These are phyloP conservation scores for Saturnia japonica DNA, from an alignment of 2,888 invertebrate genomes.

Conservation along the genomic window DNA sequence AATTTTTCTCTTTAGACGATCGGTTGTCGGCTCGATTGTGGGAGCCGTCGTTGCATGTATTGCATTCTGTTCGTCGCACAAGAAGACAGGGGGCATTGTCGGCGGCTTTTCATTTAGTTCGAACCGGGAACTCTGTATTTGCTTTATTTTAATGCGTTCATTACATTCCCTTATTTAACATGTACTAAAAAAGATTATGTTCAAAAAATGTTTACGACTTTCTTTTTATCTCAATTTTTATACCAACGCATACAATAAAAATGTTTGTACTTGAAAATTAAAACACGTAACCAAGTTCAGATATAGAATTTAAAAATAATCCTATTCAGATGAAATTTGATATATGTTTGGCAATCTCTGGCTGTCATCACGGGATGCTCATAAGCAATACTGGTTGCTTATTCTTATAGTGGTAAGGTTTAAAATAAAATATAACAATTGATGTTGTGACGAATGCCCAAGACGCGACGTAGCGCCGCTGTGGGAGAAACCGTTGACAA, in stretches of 20 bases:
- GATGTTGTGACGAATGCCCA: conserved; percentile 65
- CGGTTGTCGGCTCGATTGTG: conserved; percentile 69
- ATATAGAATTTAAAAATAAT: conserved; percentile 55
- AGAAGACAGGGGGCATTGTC: conserved; percentile 66
- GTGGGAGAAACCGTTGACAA: conserved; percentile 79
- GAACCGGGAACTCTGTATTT: conserved; percentile 44
- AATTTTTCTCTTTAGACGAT: conserved; percentile 72
- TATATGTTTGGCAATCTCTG: conserved; percentile 62
- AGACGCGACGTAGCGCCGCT: conserved; percentile 58
- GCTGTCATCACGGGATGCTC: conserved; percentile 70
- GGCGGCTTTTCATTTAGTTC: conserved; percentile 60
- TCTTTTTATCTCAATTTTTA: conserved; percentile 5
- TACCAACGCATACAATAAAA: background rate
- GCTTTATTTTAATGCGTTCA: conserved; percentile 52
- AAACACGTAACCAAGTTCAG: background rate
- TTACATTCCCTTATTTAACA: conserved; percentile 48
- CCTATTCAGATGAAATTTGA: conserved; percentile 69
- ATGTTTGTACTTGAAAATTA: background rate
- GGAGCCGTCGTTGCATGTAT: conserved; percentile 64
- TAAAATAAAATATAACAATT: conserved; percentile 43
- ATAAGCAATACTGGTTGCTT: conserved; percentile 51
- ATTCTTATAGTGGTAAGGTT: conserved; percentile 51
- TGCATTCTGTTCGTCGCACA: conserved; percentile 71
- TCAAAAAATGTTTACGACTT: conserved; percentile 2
- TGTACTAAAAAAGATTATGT: conserved; percentile 34